Evolutionary conservation across 2,888 invertebrate genomes (phyloP).

Genomic region (Erebia ligea): DNA sequence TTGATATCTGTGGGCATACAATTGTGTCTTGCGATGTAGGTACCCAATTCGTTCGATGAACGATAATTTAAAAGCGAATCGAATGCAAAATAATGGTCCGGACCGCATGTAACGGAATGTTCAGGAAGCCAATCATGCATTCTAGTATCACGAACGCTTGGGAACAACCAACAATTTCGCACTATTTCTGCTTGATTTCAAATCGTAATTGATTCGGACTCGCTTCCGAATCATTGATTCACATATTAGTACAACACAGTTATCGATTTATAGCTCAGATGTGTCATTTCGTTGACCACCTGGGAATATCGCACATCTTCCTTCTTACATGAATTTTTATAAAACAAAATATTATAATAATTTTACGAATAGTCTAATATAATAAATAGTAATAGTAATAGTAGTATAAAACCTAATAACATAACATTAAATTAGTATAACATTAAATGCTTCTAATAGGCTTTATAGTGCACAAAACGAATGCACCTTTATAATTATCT

Average conservation of each 20-base stretch:
- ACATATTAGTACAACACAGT: constrained; percentile 5
- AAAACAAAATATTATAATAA: no score
- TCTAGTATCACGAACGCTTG: constrained; percentile 57
- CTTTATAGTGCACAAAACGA: no score
- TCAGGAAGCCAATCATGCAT: constrained; percentile 51
- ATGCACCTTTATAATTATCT: no score
- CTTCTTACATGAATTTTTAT: no score
- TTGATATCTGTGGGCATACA: constrained; percentile 35
- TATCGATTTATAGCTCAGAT: not conserved
- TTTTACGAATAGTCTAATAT: no score
- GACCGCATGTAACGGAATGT: constrained; percentile 44
- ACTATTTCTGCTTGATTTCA: constrained; percentile 54
- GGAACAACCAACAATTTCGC: constrained; percentile 61
- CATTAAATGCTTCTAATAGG: no score
- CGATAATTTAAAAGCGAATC: constrained; percentile 56
- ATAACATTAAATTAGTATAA: no score
- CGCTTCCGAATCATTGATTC: constrained; percentile 49
- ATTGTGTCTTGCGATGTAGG: constrained; percentile 34
- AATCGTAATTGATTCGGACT: constrained; percentile 51
- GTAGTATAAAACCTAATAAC: no score
- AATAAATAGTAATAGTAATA: no score
- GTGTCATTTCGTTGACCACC: not conserved
- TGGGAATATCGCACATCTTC: not conserved
- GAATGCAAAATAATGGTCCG: constrained; percentile 56
- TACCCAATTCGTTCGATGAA: constrained; percentile 36